phyloP scores from a whole-genome alignment of 2,888 invertebrate species.

The Blera fallax region DNA sequence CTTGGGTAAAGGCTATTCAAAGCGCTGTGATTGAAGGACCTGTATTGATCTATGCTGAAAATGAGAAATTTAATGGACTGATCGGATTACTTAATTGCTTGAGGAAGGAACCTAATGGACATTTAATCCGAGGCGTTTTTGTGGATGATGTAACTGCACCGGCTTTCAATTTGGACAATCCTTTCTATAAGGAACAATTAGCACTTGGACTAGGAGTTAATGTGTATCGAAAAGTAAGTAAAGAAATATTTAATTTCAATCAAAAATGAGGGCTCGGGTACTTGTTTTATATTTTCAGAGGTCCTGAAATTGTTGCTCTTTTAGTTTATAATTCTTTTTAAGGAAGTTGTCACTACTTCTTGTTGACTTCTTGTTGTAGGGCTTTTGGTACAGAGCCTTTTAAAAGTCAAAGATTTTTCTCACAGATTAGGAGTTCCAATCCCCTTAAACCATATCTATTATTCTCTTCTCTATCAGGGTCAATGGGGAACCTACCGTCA shows the following conservation, averaged over 20 bases:
- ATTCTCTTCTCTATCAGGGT: slow-evolving; percentile 75
- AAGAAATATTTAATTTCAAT: too few relatives aligned
- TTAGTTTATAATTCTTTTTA: too few relatives aligned
- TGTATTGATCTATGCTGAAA: slow-evolving; percentile 86
- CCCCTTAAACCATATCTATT: neutral
- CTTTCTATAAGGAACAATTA: slow-evolving; percentile 86
- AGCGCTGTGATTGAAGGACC: slow-evolving; percentile 75
- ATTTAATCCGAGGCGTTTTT: slow-evolving; percentile 85
- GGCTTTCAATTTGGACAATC: slow-evolving; percentile 85
- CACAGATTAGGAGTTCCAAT: too few relatives aligned
- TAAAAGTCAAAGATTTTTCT: too few relatives aligned
- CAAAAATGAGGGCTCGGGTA: too few relatives aligned
- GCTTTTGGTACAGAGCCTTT: too few relatives aligned
- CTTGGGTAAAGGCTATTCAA: slow-evolving; percentile 79
- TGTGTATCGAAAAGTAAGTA: slow-evolving; percentile 85
- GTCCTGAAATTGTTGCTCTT: too few relatives aligned
- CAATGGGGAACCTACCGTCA: slow-evolving; percentile 92
- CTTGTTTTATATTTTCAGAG: too few relatives aligned
- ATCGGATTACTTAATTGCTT: slow-evolving; percentile 95
- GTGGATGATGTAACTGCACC: slow-evolving; percentile 86
- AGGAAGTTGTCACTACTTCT: too few relatives aligned
- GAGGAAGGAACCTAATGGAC: slow-evolving; percentile 89
- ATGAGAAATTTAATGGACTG: slow-evolving; percentile 88
- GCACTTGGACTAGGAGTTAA: slow-evolving; percentile 90
- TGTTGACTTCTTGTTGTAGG: too few relatives aligned